Percentiles rank a stretch among this genome's conserved stretches.
These are phyloP conservation scores for Stenotaenia linearis DNA, from an alignment of 2,888 invertebrate genomes.

Conservation along the genomic window DNA sequence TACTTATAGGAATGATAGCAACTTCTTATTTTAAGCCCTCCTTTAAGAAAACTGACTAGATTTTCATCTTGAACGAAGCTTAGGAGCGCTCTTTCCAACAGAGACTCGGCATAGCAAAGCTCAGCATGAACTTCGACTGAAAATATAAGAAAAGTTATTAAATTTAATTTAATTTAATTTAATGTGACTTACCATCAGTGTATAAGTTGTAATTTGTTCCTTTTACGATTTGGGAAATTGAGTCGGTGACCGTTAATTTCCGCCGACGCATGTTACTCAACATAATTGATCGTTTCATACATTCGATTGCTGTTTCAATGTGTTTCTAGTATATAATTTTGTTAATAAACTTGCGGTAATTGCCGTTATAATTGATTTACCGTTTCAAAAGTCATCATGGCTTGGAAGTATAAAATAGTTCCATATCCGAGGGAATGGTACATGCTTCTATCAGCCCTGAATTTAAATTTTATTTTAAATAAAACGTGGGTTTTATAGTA, in stretches of 20 bases:
- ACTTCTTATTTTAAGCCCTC: constrained; percentile 83
- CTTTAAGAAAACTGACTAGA: constrained; percentile 82
- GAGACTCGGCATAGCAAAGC: constrained; percentile 85
- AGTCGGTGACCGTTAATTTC: constrained; percentile 63
- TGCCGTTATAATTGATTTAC: constrained; percentile 45
- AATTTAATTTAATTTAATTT: not conserved
- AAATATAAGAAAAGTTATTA: no score
- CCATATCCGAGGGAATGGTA: constrained; percentile 87
- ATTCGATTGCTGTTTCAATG: constrained; percentile 65
- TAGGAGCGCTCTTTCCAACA: constrained; percentile 79
- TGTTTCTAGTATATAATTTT: constrained; percentile 52
- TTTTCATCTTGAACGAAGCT: constrained; percentile 94
- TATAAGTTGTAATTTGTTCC: constrained; percentile 69
- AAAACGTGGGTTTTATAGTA: no score
- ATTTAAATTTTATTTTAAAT: not conserved
- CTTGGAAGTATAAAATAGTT: constrained; percentile 84
- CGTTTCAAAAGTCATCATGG: constrained; percentile 86
- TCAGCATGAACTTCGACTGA: constrained; percentile 83
- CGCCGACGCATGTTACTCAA: constrained; percentile 68
- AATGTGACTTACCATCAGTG: constrained; percentile 55
- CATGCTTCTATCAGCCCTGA: constrained; percentile 71
- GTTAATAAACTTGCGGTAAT: not conserved
- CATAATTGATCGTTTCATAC: constrained; percentile 69
- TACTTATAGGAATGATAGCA: constrained; percentile 91
- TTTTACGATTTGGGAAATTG: constrained; percentile 72